Conservation (phyloP, 1,140 invertebrate species). For the Drosophila mauritiana region DNA sequence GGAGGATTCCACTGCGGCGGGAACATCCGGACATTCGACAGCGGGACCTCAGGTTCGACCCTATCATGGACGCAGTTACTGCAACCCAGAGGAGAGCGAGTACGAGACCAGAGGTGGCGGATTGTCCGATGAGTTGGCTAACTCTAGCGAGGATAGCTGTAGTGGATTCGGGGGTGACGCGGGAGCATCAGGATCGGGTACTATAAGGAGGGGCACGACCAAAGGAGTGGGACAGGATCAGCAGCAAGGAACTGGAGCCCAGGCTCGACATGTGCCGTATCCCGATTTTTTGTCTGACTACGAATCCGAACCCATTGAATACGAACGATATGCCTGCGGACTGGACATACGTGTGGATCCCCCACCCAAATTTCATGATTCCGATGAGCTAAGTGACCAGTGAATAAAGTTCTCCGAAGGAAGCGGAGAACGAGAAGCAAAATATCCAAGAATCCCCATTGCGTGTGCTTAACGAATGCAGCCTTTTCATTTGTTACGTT, state of each 20-base stretch:
- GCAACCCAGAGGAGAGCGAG: constrained; percentile 81
- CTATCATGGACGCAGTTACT: constrained; percentile 74
- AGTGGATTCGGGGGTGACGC: constrained; percentile 47
- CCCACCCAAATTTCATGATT: constrained; percentile 81
- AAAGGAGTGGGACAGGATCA: constrained; percentile 11
- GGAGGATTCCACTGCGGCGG: constrained; percentile 71
- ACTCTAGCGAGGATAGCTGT: constrained; percentile 82
- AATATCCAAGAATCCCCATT: constrained; percentile 5
- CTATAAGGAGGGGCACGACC: constrained; percentile 55
- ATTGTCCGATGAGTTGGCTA: constrained; percentile 79
- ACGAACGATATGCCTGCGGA: constrained; percentile 78
- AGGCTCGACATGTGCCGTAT: constrained; percentile 64
- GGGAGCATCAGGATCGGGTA: constrained; percentile 48
- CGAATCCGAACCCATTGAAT: constrained; percentile 80
- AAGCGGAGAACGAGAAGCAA: neutral
- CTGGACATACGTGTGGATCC: constrained; percentile 82
- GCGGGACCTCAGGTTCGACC: constrained; percentile 31
- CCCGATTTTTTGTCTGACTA: constrained; percentile 84
- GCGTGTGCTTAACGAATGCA: constrained; percentile 46
- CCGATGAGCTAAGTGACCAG: constrained; percentile 78
- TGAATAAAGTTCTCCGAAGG: constrained; percentile 19
- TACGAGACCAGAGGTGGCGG: constrained; percentile 71
- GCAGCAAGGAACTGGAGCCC: constrained; percentile 2
- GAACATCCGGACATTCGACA: constrained; percentile 23
- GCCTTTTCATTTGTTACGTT: constrained; percentile 75